Evolutionary conservation across 1,140 invertebrate species (phyloP), one percentile per base, ranked within the genome.

Genomic region (Ephestia elutella): DNA sequence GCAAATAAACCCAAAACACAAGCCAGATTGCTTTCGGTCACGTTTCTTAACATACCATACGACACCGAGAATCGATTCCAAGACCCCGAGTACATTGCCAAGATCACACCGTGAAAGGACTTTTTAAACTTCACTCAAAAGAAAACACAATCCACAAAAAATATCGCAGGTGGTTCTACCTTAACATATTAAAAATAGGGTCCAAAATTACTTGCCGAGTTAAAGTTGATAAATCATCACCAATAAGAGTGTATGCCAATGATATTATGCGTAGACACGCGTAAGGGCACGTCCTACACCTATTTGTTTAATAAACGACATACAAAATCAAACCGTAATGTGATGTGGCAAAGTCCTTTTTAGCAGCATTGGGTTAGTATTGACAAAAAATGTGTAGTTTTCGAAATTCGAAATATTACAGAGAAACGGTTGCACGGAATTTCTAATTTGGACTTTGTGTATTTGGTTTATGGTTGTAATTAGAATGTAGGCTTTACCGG

Each of bases 261-360:
- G 74, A 82, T 80, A 84, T 85, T 85, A 85, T 85, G 80, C 82
- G 74, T 73, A 75, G 82, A 78, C 82, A 85, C 80, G 80, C 77
- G 73, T 73, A 56, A 60, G 60, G 66, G 62, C 49, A 49, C 57
- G 62, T 56, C 66, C 65, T 66, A 61, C 59, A 54, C 60, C 68
- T 70, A 68, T 68, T 73, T 79, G 67, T 70, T 72, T 71, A 56
- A 55, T 19, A 38, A 25, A 15, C 17, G 18, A 50, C 57, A 71
- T 61, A 65, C 57, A 56, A 75, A 78, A 71, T 54, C 56, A 50
- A 7, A 68, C 71, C 59, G 62, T 79, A 72, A 44, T n/a, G 9
- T 11, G 25, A 49, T 9, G 13, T 4, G 17, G 59, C 68, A 74
- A 48, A 56, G 61, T 65, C 57, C 17, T 58, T 56, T 66, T 66